A percentile compares a stretch with the other conserved stretches of the same genome.
Evolutionary conservation across 2,888 invertebrate genomes (phyloP).

Genomic region (Polyploca ridens): DNA sequence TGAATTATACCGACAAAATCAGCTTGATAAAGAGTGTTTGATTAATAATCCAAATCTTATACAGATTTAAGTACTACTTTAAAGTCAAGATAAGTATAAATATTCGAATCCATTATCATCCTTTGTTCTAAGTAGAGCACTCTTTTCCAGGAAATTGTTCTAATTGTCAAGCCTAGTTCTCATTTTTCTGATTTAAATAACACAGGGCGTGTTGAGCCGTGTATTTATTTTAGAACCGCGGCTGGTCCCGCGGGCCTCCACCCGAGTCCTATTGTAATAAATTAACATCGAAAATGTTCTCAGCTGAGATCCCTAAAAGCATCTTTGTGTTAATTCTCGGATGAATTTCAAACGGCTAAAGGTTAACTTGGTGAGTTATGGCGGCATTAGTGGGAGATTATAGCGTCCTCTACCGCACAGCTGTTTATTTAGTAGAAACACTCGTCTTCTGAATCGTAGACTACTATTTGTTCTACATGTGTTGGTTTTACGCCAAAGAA

Average conservation of each 20-base stretch:
- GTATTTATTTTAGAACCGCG: background rate
- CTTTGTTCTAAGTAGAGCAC: too few species aligned
- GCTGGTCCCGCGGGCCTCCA: constrained; percentile 1
- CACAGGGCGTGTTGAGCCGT: constrained; percentile 1
- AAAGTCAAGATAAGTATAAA: too few species aligned
- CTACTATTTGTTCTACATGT: background rate
- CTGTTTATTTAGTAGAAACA: constrained; percentile 16
- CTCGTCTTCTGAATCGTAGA: constrained; percentile 8
- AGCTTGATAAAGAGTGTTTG: too few species aligned
- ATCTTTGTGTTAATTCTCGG: constrained; percentile 36
- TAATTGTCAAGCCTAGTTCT: background rate
- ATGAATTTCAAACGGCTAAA: constrained; percentile 32
- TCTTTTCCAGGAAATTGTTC: background rate
- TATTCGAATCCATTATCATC: too few species aligned
- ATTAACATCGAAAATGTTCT: constrained; percentile 30
- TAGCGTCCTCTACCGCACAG: constrained; percentile 25
- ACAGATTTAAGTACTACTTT: too few species aligned
- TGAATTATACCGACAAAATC: too few species aligned
- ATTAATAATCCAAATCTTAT: too few species aligned
- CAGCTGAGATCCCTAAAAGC: constrained; percentile 33
- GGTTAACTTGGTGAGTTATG: constrained; percentile 37
- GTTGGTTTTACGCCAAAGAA: constrained; percentile 3
- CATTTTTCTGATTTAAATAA: constrained; percentile 1
- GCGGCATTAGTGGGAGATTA: constrained; percentile 32
- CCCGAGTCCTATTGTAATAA: constrained; percentile 21